Conservation (phyloP, 1,140 invertebrate genomes). For the Drosophila sp. region DNA sequence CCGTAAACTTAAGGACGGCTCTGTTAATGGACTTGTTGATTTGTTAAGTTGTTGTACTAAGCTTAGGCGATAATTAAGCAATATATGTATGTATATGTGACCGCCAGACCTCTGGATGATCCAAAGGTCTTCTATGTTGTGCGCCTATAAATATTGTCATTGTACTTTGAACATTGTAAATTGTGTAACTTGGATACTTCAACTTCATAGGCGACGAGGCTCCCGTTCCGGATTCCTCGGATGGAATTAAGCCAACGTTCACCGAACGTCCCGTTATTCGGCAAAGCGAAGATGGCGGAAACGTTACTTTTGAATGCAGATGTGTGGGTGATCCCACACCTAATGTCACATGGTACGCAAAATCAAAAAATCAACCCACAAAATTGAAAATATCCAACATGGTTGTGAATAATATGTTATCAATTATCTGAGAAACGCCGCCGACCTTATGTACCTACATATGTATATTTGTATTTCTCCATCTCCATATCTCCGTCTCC, state of each 20-base stretch:
- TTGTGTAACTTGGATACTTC: constrained; percentile 62
- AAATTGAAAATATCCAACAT: constrained; percentile 3
- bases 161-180: constrained; percentile 32
- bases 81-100: constrained; percentile 6
- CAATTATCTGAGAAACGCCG: not conserved
- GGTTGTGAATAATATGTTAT: constrained; percentile 3
- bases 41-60: not conserved
- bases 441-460: not conserved
- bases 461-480: constrained; percentile 10
- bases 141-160: constrained; percentile 3
- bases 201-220: constrained; percentile 92
- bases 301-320: constrained; percentile 97
- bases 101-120: not conserved
- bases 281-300: constrained; percentile 96
- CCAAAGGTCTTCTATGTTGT: constrained; percentile 11
- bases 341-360: constrained; percentile 92
- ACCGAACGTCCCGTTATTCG: constrained; percentile 97
- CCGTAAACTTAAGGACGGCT: not conserved
- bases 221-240: constrained; percentile 89
- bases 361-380: constrained; percentile 8
- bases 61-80: constrained; percentile 9
- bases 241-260: constrained; percentile 97
- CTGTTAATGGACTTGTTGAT: not conserved
- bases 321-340: constrained; percentile 97
- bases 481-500: constrained; percentile 7